Evolutionary conservation across 1,140 invertebrate species (phyloP).

Genomic region (Whitmania pigra): DNA sequence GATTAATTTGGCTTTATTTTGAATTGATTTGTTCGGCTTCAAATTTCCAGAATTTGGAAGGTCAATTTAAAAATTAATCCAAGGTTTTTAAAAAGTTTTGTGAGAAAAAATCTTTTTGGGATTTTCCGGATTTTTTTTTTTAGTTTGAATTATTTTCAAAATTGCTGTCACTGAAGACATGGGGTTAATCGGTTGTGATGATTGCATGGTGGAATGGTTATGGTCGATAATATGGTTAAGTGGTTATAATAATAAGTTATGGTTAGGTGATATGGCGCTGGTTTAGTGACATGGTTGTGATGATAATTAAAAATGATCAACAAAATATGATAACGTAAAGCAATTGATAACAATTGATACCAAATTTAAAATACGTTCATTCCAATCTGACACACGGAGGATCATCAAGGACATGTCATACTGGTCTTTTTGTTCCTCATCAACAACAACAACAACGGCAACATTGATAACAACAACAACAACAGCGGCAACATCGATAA

Average conservation of each 20-base stretch:
- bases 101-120: neutral
- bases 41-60: too few relatives aligned
- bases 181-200: neutral
- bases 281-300: neutral
- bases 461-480: too few relatives aligned
- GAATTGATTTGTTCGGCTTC: too few relatives aligned
- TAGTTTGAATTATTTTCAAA: neutral
- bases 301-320: neutral
- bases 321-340: neutral
- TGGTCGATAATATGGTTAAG: neutral
- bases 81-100: neutral
- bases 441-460: too few relatives aligned
- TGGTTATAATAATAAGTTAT: too few relatives aligned
- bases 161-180: neutral
- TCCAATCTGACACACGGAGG: neutral
- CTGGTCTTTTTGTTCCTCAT: too few relatives aligned
- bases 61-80: too few relatives aligned
- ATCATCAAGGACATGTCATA: too few relatives aligned
- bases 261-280: too few relatives aligned
- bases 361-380: neutral
- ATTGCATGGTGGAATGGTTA: neutral
- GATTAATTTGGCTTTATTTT: neutral
- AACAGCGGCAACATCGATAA: too few relatives aligned
- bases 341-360: neutral
- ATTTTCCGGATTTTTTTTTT: neutral